Conservation (phyloP, 2,888 invertebrate species). For the Venusia cambrica region DNA sequence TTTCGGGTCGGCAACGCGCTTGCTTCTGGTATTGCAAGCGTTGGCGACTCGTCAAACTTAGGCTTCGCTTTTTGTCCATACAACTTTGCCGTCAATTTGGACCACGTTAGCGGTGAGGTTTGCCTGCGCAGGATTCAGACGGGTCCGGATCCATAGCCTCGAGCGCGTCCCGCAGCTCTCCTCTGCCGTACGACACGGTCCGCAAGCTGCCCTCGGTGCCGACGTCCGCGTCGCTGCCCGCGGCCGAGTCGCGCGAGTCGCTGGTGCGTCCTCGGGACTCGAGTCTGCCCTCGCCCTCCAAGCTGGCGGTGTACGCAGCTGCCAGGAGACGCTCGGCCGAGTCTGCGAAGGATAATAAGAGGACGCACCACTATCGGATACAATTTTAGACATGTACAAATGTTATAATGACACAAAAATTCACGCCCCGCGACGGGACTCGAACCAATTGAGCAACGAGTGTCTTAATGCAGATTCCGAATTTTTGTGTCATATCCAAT, state of each 20-base stretch:
- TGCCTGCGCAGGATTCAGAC: conserved; percentile 73
- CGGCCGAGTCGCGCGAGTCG: conserved; percentile 75
- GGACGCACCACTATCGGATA: conserved; percentile 86
- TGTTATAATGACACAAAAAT: no score
- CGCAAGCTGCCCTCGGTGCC: conserved; percentile 72
- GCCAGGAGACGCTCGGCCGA: conserved; percentile 79
- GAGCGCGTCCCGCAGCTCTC: conserved; percentile 66
- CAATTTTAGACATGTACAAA: conserved; percentile 82
- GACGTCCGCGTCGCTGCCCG: conserved; percentile 72
- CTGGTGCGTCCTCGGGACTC: conserved; percentile 70
- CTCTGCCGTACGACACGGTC: conserved; percentile 69
- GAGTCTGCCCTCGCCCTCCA: conserved; percentile 83
- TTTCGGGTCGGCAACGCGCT: no score
- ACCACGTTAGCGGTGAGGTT: no score
- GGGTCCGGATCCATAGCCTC: conserved; percentile 73
- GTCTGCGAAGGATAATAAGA: conserved; percentile 79
- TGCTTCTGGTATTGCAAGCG: no score
- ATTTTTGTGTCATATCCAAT: no score
- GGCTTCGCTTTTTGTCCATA: no score
- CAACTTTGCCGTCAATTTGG: no score
- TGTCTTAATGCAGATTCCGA: no score
- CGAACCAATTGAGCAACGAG: no score
- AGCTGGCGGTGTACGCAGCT: conserved; percentile 81
- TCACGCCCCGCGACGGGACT: no score
- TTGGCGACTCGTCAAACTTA: no score